Base-by-base conservation (phyloP, 2,888 invertebrate genomes). In the Nemoura dubitans region DNA sequence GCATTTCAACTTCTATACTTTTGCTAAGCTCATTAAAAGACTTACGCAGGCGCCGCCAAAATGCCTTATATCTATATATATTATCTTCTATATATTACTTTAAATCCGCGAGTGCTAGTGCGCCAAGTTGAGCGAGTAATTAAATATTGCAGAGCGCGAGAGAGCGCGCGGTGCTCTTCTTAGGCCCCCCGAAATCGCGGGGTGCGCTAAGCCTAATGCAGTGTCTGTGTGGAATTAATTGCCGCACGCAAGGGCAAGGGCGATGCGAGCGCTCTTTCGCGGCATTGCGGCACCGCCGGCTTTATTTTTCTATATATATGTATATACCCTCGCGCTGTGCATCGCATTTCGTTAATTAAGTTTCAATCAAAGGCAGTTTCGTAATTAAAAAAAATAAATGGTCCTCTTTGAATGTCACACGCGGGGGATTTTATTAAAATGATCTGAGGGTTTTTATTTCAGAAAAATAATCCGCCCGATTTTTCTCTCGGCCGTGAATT, bases 291-390 rank as follows among this genome's bases (percentile, higher is more conserved):
- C 36, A 3, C 5, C 36, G 36, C 10, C 36, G 59, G 59, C 59
- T 59, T 59, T 7, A 1, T 59, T 59, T 59, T 59, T 21, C 59
- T n/a, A n/a, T n/a, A n/a, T n/a, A n/a, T n/a, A n/a, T n/a, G n/a
- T n/a, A n/a, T n/a, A n/a, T n/a, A n/a, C n/a, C n/a, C n/a, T n/a
- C n/a, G n/a, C n/a, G n/a, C 59, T 59, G 2, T 36, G 59, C 59
- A 59, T n/a, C 59, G 59, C 59, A 59, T 59, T 59, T 59, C 59
- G 21, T 59, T 59, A 59, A 59, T 59, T 59, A 59, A 59, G 59
- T 59, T 59, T 59, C 59, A 59, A 59, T 59, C 59, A 59, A 59
- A 59, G 59, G 59, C 59, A 59, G 21, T 7, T n/a, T 7, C 21
- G 59, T 59, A 59, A 59, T 59, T 59, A 59, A 59, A 59, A n/a